Evolutionary conservation across 2,888 invertebrate genomes (phyloP), one percentile per base, ranked within the genome.

Genomic region (Glyphotaelius pellucidus): DNA sequence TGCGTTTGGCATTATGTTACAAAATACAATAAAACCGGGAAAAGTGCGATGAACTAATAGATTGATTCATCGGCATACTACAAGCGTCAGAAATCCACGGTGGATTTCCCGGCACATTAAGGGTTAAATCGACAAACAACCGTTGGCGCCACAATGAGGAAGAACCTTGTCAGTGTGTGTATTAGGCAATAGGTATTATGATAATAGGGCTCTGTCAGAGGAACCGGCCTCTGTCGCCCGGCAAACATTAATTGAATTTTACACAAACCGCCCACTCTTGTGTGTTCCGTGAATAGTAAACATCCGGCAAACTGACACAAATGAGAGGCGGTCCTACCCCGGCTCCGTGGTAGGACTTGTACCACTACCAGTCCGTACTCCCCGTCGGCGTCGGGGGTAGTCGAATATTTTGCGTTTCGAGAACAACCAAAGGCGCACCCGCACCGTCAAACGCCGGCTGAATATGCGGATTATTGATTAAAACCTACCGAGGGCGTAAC

Each of bases 241-340:
- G 67, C 79, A 38, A 89, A 89, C 88, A 79, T 89, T 89, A 79
- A 89, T 89, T 89, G 79, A 89, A 89, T 89, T 89, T 89, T 35
- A 79, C 80, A 35, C 32, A 79, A 89, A 89, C 67, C 88, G 32
- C 88, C 88, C 88, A 25, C 86, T 42, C 42, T 35, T 80, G 79
- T 35, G 88, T 89, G 88, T 89, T 35, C 79, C 32, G 88, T 35
- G 88, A 79, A 79, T 79, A 35, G 79, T 80, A 35, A 89, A 89
- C 88, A 89, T 89, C 88, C 88, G 67, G 87, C n/a, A 52, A 31
- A 87, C 88, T 79, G 88, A 79, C 88, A 79, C 88, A 19, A 79
- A 32, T 38, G 88, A 35, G 25, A 32, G 67, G 32, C 86, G 47
- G 42, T n/a, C 42, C 86, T 15, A 84, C 32, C 15, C 84, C 31